Base-by-base conservation (phyloP, 2,888 invertebrate genomes). In the Eupithecia subfuscata region DNA sequence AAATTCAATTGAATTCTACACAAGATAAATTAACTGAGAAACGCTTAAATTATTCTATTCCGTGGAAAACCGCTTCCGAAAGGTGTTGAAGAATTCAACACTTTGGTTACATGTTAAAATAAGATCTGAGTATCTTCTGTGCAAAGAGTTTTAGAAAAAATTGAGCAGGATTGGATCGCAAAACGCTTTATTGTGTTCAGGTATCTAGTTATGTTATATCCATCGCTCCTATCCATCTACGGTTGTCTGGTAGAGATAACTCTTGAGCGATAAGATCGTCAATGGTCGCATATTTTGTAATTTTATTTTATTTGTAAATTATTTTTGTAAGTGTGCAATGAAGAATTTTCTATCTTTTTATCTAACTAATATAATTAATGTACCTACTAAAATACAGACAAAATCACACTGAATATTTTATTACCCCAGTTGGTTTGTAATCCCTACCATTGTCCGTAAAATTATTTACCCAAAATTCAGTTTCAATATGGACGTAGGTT, bases 1-100 rank as follows among this genome's bases (percentile, higher is more conserved):
- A 52, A 71, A 63, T 30, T 71, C 40, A 63, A 43, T 71, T 63
- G 52, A 71, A 40, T 63, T 71, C 25, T 16, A 60, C 63, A 63
- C 25, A n/a, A 12, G n/a, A 37, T 71, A 70, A 63, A 70, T 30
- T 18, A 45, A 25, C 43, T 45, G 14, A 43, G 63, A 60, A 45
- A 60, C 70, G 63, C 2, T 71, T 60, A 6, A 71, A 71, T 71
- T 71, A 71, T 43, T 63, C 63, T 18, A 63, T 71, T 63, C 12
- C 67, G n/a, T 6, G n/a, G 6, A 22, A n/a, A 40, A 43, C 40
- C 22, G 22, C 22, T 40, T 40, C n/a, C n/a, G 7, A 25, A 11
- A 40, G n/a, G 40, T 30, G 37, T 43, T 67, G 43, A 67, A 40
- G 22, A 40, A 43, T 67, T 67, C 12, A 67, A 43, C 43, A 25